These are phyloP conservation scores for Ciona savignyi DNA, from an alignment of 23 tunicate genomes.

Conservation along the genomic window DNA sequence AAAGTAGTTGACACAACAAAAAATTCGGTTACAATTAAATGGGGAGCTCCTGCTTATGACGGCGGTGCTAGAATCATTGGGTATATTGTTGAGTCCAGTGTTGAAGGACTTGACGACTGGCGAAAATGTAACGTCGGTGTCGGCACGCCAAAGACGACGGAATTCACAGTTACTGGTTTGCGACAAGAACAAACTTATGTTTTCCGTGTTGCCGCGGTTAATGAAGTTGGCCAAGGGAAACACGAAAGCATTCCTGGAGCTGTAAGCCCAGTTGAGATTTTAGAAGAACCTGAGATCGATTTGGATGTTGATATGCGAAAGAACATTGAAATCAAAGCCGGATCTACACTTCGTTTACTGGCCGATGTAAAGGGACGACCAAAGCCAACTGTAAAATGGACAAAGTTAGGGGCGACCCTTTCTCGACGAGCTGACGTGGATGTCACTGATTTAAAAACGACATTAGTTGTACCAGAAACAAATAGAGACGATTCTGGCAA, in stretches of 20 bases:
- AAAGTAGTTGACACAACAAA: slow-evolving; percentile 64
- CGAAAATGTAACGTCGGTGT: slow-evolving; percentile 55
- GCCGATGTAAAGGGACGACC: slow-evolving; percentile 76
- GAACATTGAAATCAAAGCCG: slow-evolving; percentile 63
- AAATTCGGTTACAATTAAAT: slow-evolving; percentile 52
- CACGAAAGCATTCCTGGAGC: slow-evolving; percentile 40
- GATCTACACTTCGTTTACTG: slow-evolving; percentile 32
- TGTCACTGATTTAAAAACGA: slow-evolving; percentile 30
- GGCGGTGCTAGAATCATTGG: slow-evolving; percentile 80
- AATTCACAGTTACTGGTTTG: slow-evolving; percentile 58
- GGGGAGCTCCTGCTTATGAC: slow-evolving; percentile 82
- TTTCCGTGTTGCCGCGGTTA: slow-evolving; percentile 85
- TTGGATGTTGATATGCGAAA: slow-evolving; percentile 63
- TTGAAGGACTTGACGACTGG: slow-evolving; percentile 77
- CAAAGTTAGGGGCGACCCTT: slow-evolving; percentile 50
- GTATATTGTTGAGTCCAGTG: slow-evolving; percentile 75
- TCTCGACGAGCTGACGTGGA: slow-evolving; percentile 70
- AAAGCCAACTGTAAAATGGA: slow-evolving; percentile 64
- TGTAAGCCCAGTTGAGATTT: slow-evolving; percentile 73
- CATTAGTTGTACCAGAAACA: slow-evolving; percentile 31
- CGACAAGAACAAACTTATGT: slow-evolving; percentile 70
- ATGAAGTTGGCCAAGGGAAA: slow-evolving; percentile 74
- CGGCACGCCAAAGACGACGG: slow-evolving; percentile 25
- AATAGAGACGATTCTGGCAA: slow-evolving; percentile 71
- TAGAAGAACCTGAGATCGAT: slow-evolving; percentile 84